Evolutionary conservation across 1,140 invertebrate genomes (phyloP), one percentile per base, ranked within the genome.

Genomic region (Calephelis nemesis): DNA sequence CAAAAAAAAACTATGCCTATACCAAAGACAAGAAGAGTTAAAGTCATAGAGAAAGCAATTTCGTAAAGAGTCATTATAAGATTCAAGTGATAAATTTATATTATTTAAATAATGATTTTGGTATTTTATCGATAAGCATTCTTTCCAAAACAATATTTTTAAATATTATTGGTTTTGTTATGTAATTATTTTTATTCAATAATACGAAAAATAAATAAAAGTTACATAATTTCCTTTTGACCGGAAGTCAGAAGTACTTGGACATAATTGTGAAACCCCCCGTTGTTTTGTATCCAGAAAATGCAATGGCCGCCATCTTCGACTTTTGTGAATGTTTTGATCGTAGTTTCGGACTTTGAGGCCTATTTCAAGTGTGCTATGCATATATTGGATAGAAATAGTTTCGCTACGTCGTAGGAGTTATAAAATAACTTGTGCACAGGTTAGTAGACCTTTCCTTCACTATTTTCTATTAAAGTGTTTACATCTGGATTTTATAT

Each of bases 281-380:
- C 88, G 89, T 88, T 92, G 90, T 92, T 92, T 92, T 92, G 90
- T 88, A 91, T 90, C 86, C 83, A 82, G 85, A 91, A 91, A 90
- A 91, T 90, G 88, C 88, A 91, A 92, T 92, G 90, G 89, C 88
- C 88, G 89, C 91, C 91, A 92, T 92, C 89, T 92, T 92, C 87
- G 84, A 91, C 78, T 91, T 85, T 89, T 86, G 85, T 91, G 84
- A 91, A 92, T 92, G 91, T 92, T 92, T 92, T 92, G 88, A 81
- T 91, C 88, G 88, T 91, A 89, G 87, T 88, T 91, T 84, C 84
- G 78, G 73, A 89, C 82, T 90, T 88, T 91, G 78, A 89, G 80
- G 81, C 77, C 78, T 83, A 83, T 86, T 90, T 88, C 74, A 76
- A 78, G 77, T 82, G 83, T 91, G 85, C 76, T 89, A 91, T 91